Evolutionary conservation across 92 coral and sea anemone species (phyloP).

Genomic region (Heteractis magnifica): DNA sequence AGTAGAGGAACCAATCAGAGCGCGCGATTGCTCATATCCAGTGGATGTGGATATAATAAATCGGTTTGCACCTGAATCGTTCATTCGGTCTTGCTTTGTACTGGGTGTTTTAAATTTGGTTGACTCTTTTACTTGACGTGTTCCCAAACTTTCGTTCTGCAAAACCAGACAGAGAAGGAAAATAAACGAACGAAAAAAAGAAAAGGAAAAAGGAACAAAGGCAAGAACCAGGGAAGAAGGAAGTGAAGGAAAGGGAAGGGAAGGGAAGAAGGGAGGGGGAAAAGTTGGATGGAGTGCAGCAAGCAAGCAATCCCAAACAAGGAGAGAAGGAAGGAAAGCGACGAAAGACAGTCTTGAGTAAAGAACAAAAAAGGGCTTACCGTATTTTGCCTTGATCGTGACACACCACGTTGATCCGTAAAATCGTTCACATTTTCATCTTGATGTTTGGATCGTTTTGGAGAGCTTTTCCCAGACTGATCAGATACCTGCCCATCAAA

Average conservation of each 20-base stretch:
- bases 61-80: constrained; percentile 25
- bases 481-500: not conserved
- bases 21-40: no score
- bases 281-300: no score
- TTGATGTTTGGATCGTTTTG: not conserved
- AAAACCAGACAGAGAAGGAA: not conserved
- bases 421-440: not conserved
- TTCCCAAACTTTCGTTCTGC: constrained; percentile 22
- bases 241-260: no score
- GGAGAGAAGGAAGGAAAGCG: not conserved
- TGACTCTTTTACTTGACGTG: not conserved
- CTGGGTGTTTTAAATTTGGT: constrained; percentile 24
- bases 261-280: no score
- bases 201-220: not conserved
- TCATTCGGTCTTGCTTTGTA: constrained; percentile 1
- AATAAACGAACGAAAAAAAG: not conserved
- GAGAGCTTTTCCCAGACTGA: not conserved
- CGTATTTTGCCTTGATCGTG: not conserved
- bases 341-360: not conserved
- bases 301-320: no score
- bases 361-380: not conserved
- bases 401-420: no score
- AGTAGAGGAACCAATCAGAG: no score
- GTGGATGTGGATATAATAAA: no score
- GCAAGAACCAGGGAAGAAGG: no score